These are phyloP conservation scores for Sylvietta virens DNA, from an alignment of 2,113 vertebrate species.

Conservation along the genomic window DNA sequence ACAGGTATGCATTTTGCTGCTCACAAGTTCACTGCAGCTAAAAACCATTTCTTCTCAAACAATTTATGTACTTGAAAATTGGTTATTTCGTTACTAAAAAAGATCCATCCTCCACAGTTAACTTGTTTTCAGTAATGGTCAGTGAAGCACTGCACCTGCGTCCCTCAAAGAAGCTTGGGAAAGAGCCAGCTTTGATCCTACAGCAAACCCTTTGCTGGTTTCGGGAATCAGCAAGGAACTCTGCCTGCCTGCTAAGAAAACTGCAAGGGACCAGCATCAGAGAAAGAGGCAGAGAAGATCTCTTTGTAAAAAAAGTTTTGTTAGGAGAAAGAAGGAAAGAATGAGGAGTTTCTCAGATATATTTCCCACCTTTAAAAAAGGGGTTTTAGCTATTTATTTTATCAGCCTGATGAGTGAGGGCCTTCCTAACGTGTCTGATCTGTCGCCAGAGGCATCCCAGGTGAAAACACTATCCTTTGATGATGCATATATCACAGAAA, in stretches of 20 bases:
- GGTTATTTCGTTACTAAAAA: background rate
- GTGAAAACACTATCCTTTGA: background rate
- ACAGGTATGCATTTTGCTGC: background rate
- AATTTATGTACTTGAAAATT: background rate
- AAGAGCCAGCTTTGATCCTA: background rate
- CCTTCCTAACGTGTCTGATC: background rate
- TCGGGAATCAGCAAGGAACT: background rate
- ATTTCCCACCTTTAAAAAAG: background rate
- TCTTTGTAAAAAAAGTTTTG: background rate
- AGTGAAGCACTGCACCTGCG: fast-evolving
- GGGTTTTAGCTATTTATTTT: background rate
- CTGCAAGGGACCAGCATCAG: background rate
- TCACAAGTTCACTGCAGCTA: background rate
- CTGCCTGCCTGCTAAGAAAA: background rate
- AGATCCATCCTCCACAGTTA: background rate
- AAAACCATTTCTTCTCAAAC: background rate
- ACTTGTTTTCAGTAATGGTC: background rate
- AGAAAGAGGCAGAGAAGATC: background rate
- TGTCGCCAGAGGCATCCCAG: background rate
- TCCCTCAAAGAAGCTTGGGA: background rate
- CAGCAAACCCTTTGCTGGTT: background rate
- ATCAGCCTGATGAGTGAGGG: background rate
- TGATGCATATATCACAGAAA: background rate
- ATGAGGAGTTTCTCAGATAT: background rate
- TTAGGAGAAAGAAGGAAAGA: background rate